These are phyloP conservation scores for Antechinus flavipes DNA, from an alignment of 2,113 vertebrate genomes.

Conservation along the genomic window DNA sequence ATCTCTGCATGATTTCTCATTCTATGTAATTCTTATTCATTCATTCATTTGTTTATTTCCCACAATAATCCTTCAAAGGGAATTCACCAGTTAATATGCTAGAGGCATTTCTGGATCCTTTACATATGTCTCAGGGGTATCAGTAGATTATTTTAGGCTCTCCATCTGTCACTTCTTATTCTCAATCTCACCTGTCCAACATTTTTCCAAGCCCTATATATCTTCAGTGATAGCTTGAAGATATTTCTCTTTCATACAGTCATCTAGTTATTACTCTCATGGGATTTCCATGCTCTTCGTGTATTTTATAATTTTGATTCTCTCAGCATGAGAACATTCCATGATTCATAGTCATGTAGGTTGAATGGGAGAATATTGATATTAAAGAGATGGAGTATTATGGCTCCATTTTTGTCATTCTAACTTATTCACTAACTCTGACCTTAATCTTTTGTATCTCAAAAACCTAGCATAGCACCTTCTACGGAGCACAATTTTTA, in stretches of 20 bases:
- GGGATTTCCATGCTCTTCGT: background rate
- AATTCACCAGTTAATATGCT: background rate
- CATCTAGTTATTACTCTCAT: background rate
- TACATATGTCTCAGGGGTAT: background rate
- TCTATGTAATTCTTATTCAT: background rate
- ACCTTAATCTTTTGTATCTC: background rate
- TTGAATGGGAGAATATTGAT: background rate
- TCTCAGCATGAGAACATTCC: background rate
- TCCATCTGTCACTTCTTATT: background rate
- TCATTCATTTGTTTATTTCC: background rate
- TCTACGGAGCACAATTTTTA: background rate
- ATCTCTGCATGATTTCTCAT: background rate
- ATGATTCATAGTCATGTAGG: background rate
- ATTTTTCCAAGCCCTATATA: background rate
- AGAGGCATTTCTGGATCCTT: background rate
- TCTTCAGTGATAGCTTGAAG: background rate
- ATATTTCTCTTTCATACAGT: background rate
- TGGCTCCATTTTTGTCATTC: background rate
- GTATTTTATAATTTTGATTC: background rate
- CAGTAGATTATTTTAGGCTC: background rate
- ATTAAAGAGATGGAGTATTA: background rate
- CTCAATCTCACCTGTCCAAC: background rate
- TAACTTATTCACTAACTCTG: background rate
- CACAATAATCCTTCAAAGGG: background rate
- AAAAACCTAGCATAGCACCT: background rate